Conservation (phyloP, 2,888 invertebrate species). For the Athripsodes cinereus region DNA sequence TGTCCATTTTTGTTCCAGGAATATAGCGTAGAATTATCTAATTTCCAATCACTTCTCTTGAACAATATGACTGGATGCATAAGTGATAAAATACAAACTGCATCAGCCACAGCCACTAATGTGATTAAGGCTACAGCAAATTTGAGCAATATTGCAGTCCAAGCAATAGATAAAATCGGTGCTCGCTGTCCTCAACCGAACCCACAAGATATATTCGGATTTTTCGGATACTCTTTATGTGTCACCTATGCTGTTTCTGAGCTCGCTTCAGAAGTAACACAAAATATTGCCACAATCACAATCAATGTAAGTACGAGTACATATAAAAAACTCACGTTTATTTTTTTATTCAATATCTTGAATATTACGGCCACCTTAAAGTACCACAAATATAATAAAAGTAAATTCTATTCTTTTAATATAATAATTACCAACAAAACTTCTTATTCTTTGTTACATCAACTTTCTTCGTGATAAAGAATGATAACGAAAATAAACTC, state of each 20-base stretch:
- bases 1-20: background rate
- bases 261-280: background rate
- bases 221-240: background rate
- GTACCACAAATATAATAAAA: no score
- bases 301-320: background rate
- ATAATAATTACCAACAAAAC: no score
- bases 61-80: background rate
- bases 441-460: no score
- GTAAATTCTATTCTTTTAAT: no score
- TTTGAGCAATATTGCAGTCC: background rate
- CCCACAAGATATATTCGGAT: background rate
- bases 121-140: background rate
- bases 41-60: background rate
- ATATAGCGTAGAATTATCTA: background rate
- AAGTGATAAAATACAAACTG: background rate
- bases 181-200: background rate
- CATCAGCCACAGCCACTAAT: background rate
- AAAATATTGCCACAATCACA: background rate
- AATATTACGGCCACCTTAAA: no score
- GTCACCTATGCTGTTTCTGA: background rate
- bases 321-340: no score
- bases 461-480: no score
- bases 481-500: no score
- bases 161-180: background rate
- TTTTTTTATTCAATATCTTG: no score